Base-by-base conservation (phyloP, 2,113 vertebrate genomes). In the Prionailurus bengalensis region DNA sequence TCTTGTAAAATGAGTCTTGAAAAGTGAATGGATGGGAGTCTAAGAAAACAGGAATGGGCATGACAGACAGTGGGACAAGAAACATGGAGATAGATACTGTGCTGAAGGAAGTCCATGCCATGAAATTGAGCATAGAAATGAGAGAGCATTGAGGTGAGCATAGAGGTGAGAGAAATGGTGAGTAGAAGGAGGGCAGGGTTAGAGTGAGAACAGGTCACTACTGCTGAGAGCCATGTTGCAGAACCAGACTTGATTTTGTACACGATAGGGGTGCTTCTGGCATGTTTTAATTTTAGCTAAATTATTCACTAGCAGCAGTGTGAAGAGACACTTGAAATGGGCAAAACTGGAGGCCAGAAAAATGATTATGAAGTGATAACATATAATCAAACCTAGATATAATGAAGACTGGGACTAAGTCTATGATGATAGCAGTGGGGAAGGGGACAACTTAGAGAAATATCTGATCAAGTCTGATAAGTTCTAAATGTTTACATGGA, bases 1-100 rank as follows among this genome's bases (percentile, higher is more conserved):
- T 81, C 65, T 94, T 97, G 33, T 58, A 76, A 73, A 94, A 36
- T 63, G 45, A 91, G 48, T 70, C 36, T 93, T 68, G 16, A 91
- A 42, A 68, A 48, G 3, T 71, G 39, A 70, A 31, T 65, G 80
- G 42, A n/a, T 71, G 80, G 58, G 61, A 70, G 23, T 87, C 12
- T 94, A 45, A 76, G 48, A 66, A 58, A 82, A 58, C 31, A 55
- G 6, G n/a, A 58, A 42, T 83, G 48, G 71, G 0, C 4, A 13
- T 81, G 33, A 31, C 33, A 65, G 73, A 4, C 9, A 81, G 33
- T 82, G 19, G n/a, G 10, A 19, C 19, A 73, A 91, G 51, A 42
- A 21, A 53, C 27, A 21, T 33, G n/a, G 74, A 85, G 25, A 58
- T 19, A 48, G 16, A 51, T 16, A 55, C 1, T 45, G 45, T 48